Base-by-base conservation (phyloP, 2,888 invertebrate genomes). In the Timandra comae region DNA sequence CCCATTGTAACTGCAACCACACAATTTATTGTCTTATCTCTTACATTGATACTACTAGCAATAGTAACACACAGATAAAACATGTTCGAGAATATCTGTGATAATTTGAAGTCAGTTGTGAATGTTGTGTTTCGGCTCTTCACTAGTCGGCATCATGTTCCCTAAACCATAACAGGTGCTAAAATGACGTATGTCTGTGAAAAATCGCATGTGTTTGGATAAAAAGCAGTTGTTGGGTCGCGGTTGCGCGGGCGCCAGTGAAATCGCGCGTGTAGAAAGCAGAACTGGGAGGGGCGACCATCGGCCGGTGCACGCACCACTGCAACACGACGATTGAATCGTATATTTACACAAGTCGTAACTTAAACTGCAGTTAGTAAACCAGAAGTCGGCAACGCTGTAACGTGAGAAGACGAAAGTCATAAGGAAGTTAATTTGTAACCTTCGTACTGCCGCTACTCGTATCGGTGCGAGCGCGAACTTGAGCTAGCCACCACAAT, bases 231-330 rank as follows among this genome's bases (percentile, higher is more conserved):
- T 41, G 38, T 41, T 29, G 49, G 33, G 46, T 44, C 44, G 38
- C 49, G 33, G 47, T 36, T 45, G 48, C 46, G 65, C 52, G 65
- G 63, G 59, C 50, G 63, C 54, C 68, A 75, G 85, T 80, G 84
- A 84, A 85, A 85, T 81, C 80, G 81, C 78, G 76, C 80, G 74
- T 76, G 72, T 77, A 85, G 85, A 85, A 85, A 84, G 85, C 85
- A 82, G 80, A 82, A 77, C 79, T 72, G 65, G 73, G 72, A 69
- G 77, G 78, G 74, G 74, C 70, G 49, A 41, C 43, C 42, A 50
- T 41, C 53, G 43, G 49, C 38, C 39, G 54, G 56, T 57, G 58
- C 71, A 71, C 70, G 70, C 74, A 73, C 61, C 51, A 47, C 58
- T 54, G 63, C 57, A 46, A 45, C 52, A 54, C 50, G 57, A 34